phyloP scores from a whole-genome alignment of 2,113 vertebrate genomes.

The Tenebrosternarchus preto region DNA sequence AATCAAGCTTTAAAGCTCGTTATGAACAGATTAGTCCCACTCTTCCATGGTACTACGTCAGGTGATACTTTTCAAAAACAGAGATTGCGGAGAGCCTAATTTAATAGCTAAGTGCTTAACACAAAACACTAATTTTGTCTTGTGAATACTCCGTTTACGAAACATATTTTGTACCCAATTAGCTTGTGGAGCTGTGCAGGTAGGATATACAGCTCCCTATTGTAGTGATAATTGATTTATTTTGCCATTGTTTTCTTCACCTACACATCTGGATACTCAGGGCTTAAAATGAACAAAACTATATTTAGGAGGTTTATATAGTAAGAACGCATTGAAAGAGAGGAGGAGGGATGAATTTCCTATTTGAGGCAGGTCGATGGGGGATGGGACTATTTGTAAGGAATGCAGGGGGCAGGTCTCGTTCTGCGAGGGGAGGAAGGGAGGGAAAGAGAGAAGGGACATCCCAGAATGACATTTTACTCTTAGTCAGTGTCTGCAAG shows the following conservation, averaged over 20 bases:
- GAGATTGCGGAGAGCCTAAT: too few relatives aligned
- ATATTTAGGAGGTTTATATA: constrained; percentile 28
- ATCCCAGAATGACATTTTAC: constrained; percentile 56
- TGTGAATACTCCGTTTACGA: background rate
- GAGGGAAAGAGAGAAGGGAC: constrained; percentile 38
- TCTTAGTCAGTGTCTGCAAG: constrained; percentile 49
- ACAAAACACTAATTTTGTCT: background rate
- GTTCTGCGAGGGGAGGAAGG: constrained; percentile 65
- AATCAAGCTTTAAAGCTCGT: background rate
- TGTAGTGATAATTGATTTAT: too few relatives aligned
- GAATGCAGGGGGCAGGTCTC: constrained; percentile 85
- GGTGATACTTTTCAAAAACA: constrained; percentile 1
- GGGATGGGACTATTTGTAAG: constrained; percentile 76
- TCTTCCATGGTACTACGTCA: background rate
- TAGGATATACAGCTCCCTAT: too few relatives aligned
- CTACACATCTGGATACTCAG: background rate
- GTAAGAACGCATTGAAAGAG: constrained; percentile 5
- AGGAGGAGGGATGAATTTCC: constrained; percentile 72
- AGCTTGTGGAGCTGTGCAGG: too few relatives aligned
- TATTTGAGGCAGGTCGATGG: constrained; percentile 77
- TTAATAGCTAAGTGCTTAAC: background rate
- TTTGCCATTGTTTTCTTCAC: constrained; percentile 3
- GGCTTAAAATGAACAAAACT: constrained; percentile 21
- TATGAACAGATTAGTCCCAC: background rate
- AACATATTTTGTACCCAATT: too few relatives aligned